These are phyloP conservation scores for Zaprionus africanus DNA, from an alignment of 1,140 invertebrate species.

Conservation along the genomic window DNA sequence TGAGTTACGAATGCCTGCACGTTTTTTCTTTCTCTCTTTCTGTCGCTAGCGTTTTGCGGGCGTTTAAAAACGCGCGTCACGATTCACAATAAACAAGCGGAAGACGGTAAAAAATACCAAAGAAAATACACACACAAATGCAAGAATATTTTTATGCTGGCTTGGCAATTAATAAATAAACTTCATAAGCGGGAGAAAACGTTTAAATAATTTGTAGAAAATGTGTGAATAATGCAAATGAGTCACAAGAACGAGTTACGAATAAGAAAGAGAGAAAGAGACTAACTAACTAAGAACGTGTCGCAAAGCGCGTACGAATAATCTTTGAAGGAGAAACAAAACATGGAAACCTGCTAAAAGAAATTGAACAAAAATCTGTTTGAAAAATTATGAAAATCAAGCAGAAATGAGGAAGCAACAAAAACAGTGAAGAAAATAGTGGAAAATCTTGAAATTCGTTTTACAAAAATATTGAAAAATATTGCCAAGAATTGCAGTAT, in stretches of 20 bases:
- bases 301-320: not conserved
- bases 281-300: slow-evolving; percentile 24
- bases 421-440: slow-evolving; percentile 23
- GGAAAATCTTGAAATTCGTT: slow-evolving; percentile 22
- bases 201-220: slow-evolving; percentile 21
- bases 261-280: not conserved
- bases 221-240: slow-evolving; percentile 13
- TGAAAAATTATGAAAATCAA: slow-evolving; percentile 1
- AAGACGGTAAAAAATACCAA: slow-evolving; percentile 29
- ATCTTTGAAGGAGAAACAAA: not conserved
- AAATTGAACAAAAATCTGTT: not conserved
- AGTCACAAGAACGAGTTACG: slow-evolving; percentile 15
- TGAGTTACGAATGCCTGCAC: not conserved
- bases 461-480: slow-evolving; percentile 65
- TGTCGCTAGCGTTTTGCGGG: slow-evolving; percentile 30
- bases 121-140: not conserved
- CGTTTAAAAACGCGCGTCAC: slow-evolving; percentile 51
- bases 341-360: slow-evolving; percentile 6
- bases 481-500: not conserved
- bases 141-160: slow-evolving; percentile 29
- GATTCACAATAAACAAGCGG: slow-evolving; percentile 5
- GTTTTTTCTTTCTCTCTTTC: not conserved
- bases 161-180: slow-evolving; percentile 34
- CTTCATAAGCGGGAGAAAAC: slow-evolving; percentile 19
- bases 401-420: not conserved